Evolutionary conservation across 1,140 invertebrate species (phyloP).

Genomic region (Ctenoplectra terminalis): DNA sequence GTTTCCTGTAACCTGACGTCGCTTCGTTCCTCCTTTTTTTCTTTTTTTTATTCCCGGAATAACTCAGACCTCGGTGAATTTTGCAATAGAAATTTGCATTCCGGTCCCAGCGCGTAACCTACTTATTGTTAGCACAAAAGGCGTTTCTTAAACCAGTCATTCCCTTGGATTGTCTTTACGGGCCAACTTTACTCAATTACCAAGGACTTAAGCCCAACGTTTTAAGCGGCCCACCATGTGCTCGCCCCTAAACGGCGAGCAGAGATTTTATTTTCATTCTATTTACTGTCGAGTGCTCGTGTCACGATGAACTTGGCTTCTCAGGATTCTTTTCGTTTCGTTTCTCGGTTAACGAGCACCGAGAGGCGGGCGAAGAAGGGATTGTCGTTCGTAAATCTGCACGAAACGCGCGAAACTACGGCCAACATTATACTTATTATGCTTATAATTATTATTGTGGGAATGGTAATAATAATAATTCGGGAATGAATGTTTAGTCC

Average conservation of each 20-base stretch:
- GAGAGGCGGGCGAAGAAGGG: not conserved
- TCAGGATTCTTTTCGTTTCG: not conserved
- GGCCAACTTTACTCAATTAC: slow-evolving; percentile 28
- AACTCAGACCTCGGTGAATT: slow-evolving; percentile 4
- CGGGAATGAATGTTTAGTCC: too few species aligned
- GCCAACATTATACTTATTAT: too few species aligned
- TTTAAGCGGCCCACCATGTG: slow-evolving; percentile 1
- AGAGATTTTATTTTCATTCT: slow-evolving; percentile 25
- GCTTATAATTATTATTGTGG: too few species aligned
- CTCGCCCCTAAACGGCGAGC: not conserved
- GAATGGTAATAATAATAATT: too few species aligned
- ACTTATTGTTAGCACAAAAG: slow-evolving; percentile 30
- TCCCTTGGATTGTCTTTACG: slow-evolving; percentile 14
- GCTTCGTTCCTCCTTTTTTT: too few species aligned
- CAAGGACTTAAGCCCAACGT: not conserved
- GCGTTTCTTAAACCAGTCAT: slow-evolving; percentile 11
- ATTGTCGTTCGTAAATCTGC: not conserved
- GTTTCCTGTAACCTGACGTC: too few species aligned
- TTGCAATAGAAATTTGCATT: slow-evolving; percentile 23
- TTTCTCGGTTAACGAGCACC: slow-evolving; percentile 4
- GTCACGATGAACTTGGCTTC: not conserved
- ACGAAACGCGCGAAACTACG: not conserved
- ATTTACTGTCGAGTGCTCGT: not conserved
- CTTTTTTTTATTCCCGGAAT: not conserved
- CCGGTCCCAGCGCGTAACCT: slow-evolving; percentile 13